Conservation (phyloP, 2,888 invertebrate genomes). For the Nymphalis urticae region DNA sequence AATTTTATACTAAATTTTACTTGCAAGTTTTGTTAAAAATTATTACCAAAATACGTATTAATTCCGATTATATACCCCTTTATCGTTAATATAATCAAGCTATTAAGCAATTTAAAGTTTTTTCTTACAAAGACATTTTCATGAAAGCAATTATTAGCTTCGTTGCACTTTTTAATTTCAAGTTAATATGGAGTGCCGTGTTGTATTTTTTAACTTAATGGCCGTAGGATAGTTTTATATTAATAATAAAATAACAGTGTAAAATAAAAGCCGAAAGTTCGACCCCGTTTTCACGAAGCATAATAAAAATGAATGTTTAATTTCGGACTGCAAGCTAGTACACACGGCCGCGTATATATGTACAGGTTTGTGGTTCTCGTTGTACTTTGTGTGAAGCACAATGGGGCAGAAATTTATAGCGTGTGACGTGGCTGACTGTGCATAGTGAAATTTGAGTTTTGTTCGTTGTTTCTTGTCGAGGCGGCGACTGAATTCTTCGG, state of each 20-base stretch:
- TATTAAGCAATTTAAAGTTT: not conserved
- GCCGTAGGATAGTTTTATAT: not conserved
- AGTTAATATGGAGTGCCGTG: not conserved
- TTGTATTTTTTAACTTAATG: constrained; percentile 3
- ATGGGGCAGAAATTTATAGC: constrained; percentile 23
- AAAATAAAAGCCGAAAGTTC: constrained; percentile 45
- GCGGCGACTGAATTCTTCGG: constrained; percentile 20
- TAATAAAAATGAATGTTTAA: constrained; percentile 54
- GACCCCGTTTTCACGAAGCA: constrained; percentile 43
- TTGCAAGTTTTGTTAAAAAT: too few species aligned
- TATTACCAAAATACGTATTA: too few species aligned
- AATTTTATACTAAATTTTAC: too few species aligned
- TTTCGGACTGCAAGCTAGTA: constrained; percentile 33
- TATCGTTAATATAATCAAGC: not conserved
- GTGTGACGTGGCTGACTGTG: constrained; percentile 14
- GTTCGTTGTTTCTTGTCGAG: constrained; percentile 16
- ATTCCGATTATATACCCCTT: too few species aligned
- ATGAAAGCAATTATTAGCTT: not conserved
- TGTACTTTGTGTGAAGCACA: constrained; percentile 16
- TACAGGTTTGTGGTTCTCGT: constrained; percentile 13
- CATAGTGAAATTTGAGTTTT: constrained; percentile 8
- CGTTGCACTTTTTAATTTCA: constrained; percentile 2
- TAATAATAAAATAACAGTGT: constrained; percentile 6
- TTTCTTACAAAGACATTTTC: not conserved
- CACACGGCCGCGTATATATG: constrained; percentile 9